These are phyloP conservation scores for Sipunculus nudus DNA, from an alignment of 2,888 invertebrate species.

Conservation along the genomic window DNA sequence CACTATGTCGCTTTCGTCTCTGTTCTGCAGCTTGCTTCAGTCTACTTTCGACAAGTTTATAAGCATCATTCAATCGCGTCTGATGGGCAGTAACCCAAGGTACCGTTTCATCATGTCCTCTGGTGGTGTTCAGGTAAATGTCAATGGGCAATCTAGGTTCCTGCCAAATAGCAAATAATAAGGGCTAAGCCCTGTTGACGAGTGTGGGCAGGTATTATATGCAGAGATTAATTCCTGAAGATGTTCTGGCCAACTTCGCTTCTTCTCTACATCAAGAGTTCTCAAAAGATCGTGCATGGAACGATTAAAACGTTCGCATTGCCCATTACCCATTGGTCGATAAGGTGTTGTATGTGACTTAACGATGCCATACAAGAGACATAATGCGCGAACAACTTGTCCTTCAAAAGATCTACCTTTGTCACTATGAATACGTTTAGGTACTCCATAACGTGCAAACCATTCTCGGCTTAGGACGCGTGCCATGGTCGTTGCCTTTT, in stretches of 20 bases:
- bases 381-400: conserved; percentile 15
- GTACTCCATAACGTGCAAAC: conserved; percentile 25
- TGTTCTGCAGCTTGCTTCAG: too few relatives aligned
- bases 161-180: too few relatives aligned
- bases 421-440: conserved; percentile 17
- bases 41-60: too few relatives aligned
- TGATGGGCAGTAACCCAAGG: too few relatives aligned
- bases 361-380: conserved; percentile 27
- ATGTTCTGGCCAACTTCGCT: conserved; percentile 30
- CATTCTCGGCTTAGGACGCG: conserved; percentile 15
- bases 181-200: too few relatives aligned
- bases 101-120: too few relatives aligned
- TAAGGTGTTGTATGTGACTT: conserved; percentile 27
- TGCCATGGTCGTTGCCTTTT: conserved; percentile 23
- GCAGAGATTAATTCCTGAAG: conserved; percentile 25
- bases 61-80: too few relatives aligned
- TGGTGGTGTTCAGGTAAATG: too few relatives aligned
- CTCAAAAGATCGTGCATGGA: conserved; percentile 33
- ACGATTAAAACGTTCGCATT: conserved; percentile 24
- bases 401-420: conserved; percentile 20
- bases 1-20: too few relatives aligned
- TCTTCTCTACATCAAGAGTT: conserved; percentile 26
- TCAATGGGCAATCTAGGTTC: too few relatives aligned
- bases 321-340: conserved; percentile 22
- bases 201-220: too few relatives aligned